phyloP scores from a whole-genome alignment of 2,113 vertebrate species.

The Upupa epops region DNA sequence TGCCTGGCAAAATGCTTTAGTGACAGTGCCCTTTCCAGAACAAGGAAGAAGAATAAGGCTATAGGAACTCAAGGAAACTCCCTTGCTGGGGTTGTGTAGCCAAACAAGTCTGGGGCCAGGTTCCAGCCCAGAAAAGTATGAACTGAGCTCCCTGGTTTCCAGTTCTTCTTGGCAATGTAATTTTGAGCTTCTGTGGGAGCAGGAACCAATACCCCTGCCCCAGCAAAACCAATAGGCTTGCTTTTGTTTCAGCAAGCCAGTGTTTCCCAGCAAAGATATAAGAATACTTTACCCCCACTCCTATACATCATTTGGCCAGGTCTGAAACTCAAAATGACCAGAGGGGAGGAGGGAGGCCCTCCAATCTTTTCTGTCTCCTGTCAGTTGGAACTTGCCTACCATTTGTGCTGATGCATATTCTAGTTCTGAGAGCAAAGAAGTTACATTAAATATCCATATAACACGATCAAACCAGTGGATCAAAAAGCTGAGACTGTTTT shows the following conservation, averaged over 20 bases:
- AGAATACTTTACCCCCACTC: not conserved
- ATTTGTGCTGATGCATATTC: constrained; percentile 22
- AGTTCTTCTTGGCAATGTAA: not conserved
- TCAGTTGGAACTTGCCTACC: constrained; percentile 6
- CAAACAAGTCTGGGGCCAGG: not conserved
- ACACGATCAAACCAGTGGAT: constrained; percentile 40
- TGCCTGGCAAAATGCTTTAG: not conserved
- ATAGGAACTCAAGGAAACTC: not conserved
- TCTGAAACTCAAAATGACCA: not conserved
- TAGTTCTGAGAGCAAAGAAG: not conserved
- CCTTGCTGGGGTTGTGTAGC: not conserved
- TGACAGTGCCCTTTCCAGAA: not conserved
- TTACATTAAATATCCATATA: constrained; percentile 36
- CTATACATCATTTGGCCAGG: not conserved
- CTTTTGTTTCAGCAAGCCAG: not conserved
- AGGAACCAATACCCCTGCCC: not conserved
- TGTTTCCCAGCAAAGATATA: not conserved
- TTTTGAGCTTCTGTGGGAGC: not conserved
- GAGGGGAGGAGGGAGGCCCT: not conserved
- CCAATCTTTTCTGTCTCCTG: not conserved
- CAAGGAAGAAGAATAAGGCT: not conserved
- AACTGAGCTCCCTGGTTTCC: not conserved
- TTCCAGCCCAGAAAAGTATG: not conserved
- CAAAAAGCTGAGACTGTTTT: constrained; percentile 46
- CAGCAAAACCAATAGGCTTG: not conserved